These are phyloP conservation scores for Crypturellus tataupa DNA, from an alignment of 2,797 vertebrate species.

Conservation along the genomic window DNA sequence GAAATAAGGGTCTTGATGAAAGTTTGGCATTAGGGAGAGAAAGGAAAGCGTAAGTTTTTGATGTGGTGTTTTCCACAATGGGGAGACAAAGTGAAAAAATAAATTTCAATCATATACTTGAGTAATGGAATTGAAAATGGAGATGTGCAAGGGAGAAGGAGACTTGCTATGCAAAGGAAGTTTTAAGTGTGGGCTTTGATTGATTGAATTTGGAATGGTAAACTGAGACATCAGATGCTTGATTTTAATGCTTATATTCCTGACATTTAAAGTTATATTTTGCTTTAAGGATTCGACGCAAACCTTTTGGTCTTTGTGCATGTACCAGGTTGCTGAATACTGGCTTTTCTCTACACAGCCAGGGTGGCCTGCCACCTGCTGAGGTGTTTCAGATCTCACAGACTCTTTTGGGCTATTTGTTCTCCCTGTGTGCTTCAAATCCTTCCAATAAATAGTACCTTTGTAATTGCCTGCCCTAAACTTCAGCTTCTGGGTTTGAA, in stretches of 20 bases:
- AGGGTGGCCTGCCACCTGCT: background rate
- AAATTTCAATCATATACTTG: background rate
- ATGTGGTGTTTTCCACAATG: background rate
- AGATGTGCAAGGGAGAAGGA: background rate
- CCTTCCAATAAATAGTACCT: background rate
- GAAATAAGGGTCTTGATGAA: background rate
- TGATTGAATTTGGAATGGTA: background rate
- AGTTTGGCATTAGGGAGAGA: background rate
- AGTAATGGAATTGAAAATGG: background rate
- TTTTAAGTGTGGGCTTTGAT: background rate
- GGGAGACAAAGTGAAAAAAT: background rate
- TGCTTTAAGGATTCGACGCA: background rate
- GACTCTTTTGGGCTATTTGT: background rate
- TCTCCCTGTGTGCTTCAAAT: background rate
- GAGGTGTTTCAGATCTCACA: background rate
- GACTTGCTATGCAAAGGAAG: background rate
- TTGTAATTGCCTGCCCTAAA: background rate
- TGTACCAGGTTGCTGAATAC: background rate
- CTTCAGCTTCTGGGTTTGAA: background rate
- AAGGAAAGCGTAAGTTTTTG: background rate
- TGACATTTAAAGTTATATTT: background rate
- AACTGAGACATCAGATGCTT: background rate
- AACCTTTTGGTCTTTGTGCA: background rate
- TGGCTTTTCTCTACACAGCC: fast-evolving
- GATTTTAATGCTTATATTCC: background rate